These are phyloP conservation scores for Spodoptera picta DNA, from an alignment of 2,888 invertebrate species.

Conservation along the genomic window DNA sequence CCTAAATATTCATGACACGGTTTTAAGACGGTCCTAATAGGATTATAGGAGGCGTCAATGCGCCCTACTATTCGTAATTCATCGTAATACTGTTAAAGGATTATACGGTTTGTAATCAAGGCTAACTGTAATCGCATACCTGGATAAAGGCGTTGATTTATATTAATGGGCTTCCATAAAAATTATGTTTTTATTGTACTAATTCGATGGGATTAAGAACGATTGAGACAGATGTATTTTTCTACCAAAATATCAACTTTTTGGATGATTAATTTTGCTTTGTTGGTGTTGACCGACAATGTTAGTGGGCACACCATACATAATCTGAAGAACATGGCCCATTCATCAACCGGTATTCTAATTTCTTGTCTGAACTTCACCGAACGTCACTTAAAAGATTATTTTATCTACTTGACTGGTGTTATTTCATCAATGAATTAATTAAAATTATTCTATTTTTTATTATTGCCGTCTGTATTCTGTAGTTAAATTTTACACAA, in stretches of 20 bases:
- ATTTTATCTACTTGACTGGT: background rate
- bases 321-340: slow-evolving; percentile 1
- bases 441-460: no score
- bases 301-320: no score
- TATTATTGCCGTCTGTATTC: background rate
- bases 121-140: slow-evolving; percentile 39
- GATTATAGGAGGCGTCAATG: slow-evolving; percentile 62
- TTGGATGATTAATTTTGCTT: no score
- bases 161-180: slow-evolving; percentile 19
- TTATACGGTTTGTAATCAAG: slow-evolving; percentile 62
- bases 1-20: slow-evolving; percentile 38
- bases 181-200: slow-evolving; percentile 10
- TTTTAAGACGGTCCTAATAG: slow-evolving; percentile 59
- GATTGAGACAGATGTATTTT: background rate
- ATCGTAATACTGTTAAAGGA: slow-evolving; percentile 67
- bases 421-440: background rate
- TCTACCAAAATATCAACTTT: no score
- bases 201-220: slow-evolving; percentile 1
- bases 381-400: slow-evolving; percentile 28
- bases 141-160: slow-evolving; percentile 43
- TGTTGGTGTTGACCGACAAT: no score
- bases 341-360: slow-evolving; percentile 23
- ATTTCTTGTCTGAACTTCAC: slow-evolving; percentile 2
- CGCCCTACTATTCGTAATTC: slow-evolving; percentile 65
- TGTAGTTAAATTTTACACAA: background rate